These are phyloP conservation scores for Biston betularia DNA, from an alignment of 2,888 invertebrate genomes.

Conservation along the genomic window DNA sequence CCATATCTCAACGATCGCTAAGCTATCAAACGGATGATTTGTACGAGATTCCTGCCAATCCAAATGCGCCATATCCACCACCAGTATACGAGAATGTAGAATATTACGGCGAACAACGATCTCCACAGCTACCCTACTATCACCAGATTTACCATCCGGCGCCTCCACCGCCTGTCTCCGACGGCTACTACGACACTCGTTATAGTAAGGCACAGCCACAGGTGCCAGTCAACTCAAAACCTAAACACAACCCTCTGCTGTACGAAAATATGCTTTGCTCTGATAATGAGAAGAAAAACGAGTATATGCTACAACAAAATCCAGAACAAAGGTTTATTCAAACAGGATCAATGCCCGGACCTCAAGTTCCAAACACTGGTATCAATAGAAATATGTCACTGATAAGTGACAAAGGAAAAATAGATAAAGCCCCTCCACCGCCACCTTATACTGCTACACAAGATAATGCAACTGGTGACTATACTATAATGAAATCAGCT, in stretches of 20 bases:
- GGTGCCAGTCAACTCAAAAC: slow-evolving; percentile 87
- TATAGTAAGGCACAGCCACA: slow-evolving; percentile 94
- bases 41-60: slow-evolving; percentile 78
- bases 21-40: slow-evolving; percentile 80
- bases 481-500: slow-evolving; percentile 82
- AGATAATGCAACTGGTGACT: slow-evolving; percentile 75
- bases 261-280: slow-evolving; percentile 83
- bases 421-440: slow-evolving; percentile 84
- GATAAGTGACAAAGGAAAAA: slow-evolving; percentile 79
- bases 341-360: slow-evolving; percentile 76
- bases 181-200: slow-evolving; percentile 83
- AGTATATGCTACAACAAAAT: slow-evolving; percentile 68
- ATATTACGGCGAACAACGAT: slow-evolving; percentile 88
- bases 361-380: slow-evolving; percentile 75
- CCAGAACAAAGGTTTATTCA: slow-evolving; percentile 75
- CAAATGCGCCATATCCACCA: slow-evolving; percentile 72
- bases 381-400: slow-evolving; percentile 64
- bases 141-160: slow-evolving; percentile 84
- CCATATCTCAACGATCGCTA: slow-evolving; percentile 87
- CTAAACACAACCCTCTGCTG: slow-evolving; percentile 72
- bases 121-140: slow-evolving; percentile 87
- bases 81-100: slow-evolving; percentile 94
- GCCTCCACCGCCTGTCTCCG: slow-evolving; percentile 71
- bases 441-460: slow-evolving; percentile 70
- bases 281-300: slow-evolving; percentile 75